Base-by-base conservation (phyloP, 2,797 vertebrate species). In the Enteromius thamalakanensis region DNA sequence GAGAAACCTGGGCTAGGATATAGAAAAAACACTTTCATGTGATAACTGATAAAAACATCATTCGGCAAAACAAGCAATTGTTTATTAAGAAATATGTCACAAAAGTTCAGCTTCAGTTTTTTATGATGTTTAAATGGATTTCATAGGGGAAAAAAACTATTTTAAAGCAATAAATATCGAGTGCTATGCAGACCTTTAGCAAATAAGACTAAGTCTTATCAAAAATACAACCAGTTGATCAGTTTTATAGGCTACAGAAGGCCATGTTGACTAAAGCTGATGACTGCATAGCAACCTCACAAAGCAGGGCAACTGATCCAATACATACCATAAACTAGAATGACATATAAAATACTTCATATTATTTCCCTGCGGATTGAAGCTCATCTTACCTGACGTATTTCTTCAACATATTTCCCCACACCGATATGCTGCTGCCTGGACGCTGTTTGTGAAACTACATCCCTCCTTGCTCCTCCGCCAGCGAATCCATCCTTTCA, bases 391-490 rank as follows among this genome's bases (percentile, higher is more conserved):
- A 83, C 87, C 85, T 83, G 68, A 10, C 3, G 42, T 10, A 23
- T 76, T 58, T 49, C 32, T 40, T 37, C 45, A 37, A 58, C 4
- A 67, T 34, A 53, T 42, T 77, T 53, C 75, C 64, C 8, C 74
- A 49, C 81, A 60, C 51, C 34, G 58, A 11, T 17, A 17, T 45
- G 37, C 4, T 55, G 62, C 64, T 83, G 51, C 64, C 23, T 19
- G 47, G 11, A 69, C 32, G 88, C 89, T 85, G 89, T 89, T 89
- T 42, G 14, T 65, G 49, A 47, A 64, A 74, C 75, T n/a, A 15
- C 69, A 14, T 58, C 64, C 42, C 79, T 77, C 67, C 11, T 88
- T 79, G 83, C 91, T 89, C 9, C 89, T 93, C 92, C 94, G 91
- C 87, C 89, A 72, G 67, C 72, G 64, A 79, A 81, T 79, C 78